A percentile compares a stretch with the other conserved stretches of the same genome.
Conservation (phyloP, 2,113 vertebrate genomes). For the Herpetotheres cachinnans region DNA sequence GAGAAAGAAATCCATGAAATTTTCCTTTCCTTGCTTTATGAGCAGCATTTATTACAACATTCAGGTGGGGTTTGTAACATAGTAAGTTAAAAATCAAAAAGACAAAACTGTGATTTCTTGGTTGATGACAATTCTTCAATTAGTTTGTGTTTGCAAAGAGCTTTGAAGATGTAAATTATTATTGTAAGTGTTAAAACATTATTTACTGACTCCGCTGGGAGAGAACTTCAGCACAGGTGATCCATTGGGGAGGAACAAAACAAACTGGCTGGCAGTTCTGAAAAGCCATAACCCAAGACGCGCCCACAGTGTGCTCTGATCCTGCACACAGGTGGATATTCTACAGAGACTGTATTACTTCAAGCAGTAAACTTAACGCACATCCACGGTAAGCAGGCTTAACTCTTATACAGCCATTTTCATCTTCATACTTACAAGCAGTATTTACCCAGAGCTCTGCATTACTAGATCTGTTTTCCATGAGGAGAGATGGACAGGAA, state of each 20-base stretch:
- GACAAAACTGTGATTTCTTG: not conserved
- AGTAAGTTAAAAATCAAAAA: not conserved
- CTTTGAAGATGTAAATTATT: not conserved
- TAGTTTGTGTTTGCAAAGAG: not conserved
- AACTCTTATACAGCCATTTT: not conserved
- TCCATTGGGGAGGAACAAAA: not conserved
- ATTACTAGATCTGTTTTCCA: not conserved
- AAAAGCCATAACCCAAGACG: not conserved
- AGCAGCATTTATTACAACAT: not conserved
- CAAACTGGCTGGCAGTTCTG: not conserved
- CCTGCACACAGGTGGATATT: not conserved
- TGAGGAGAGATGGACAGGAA: not conserved
- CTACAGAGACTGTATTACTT: not conserved
- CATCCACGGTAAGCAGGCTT: not conserved
- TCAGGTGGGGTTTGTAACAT: not conserved
- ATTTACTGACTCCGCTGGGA: not conserved
- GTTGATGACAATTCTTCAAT: not conserved
- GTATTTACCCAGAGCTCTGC: not conserved
- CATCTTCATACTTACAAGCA: not conserved
- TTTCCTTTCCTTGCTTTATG: not conserved
- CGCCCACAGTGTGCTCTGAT: rapidly evolving
- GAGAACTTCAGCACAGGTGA: not conserved
- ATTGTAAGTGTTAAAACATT: not conserved
- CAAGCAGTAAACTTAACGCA: not conserved
- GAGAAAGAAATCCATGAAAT: not conserved